Percentiles rank a stretch among this genome's conserved stretches.
phyloP scores from a whole-genome alignment of 1,140 invertebrate genomes.

The Eubasilissa regina region DNA sequence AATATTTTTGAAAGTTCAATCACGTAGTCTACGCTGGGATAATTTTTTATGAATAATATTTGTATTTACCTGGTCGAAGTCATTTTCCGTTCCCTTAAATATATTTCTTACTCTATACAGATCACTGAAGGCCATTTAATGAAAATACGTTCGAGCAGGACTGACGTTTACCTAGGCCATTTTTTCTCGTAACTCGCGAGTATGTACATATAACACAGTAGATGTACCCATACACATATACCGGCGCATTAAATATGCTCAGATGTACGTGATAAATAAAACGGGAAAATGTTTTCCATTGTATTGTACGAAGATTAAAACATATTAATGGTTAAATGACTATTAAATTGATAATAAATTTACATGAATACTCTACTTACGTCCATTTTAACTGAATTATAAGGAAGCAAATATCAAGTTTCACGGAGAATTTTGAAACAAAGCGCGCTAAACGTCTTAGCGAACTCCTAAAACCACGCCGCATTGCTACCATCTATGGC shows the following conservation, averaged over 20 bases:
- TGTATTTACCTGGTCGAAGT: slow-evolving; percentile 68
- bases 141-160: slow-evolving; percentile 70
- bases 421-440: slow-evolving; percentile 23
- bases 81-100: slow-evolving; percentile 71
- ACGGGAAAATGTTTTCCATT: background rate
- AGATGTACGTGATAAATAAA: background rate
- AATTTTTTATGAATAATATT: slow-evolving; percentile 11
- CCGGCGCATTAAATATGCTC: slow-evolving; percentile 44
- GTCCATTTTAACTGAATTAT: slow-evolving; percentile 20
- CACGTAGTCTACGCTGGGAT: background rate
- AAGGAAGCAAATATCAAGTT: slow-evolving; percentile 26
- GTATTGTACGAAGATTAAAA: background rate
- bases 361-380: background rate
- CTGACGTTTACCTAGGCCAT: slow-evolving; percentile 71
- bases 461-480: no score
- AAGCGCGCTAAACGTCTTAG: slow-evolving; percentile 10
- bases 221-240: slow-evolving; percentile 59
- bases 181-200: slow-evolving; percentile 65
- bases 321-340: background rate
- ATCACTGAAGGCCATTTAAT: slow-evolving; percentile 74
- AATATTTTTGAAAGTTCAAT: slow-evolving; percentile 52
- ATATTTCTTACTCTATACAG: slow-evolving; percentile 71
- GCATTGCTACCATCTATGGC: no score
- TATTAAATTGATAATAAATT: background rate
- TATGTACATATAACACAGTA: slow-evolving; percentile 66